Evolutionary conservation across 2,797 vertebrate species (phyloP), one percentile per base, ranked within the genome.

Genomic region (Hybognathus amarus): DNA sequence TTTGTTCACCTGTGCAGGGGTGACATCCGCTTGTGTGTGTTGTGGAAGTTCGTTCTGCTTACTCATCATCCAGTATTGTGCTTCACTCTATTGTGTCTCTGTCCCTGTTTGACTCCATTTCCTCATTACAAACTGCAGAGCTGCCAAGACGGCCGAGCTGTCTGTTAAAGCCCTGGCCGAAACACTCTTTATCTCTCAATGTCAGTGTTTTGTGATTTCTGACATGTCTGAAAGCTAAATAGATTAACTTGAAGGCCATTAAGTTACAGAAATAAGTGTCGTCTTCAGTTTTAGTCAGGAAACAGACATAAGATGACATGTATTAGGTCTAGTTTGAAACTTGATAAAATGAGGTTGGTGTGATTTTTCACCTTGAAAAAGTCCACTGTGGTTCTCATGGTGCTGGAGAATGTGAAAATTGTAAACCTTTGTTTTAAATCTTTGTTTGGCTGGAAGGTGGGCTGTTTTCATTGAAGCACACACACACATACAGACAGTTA

Each of bases 11-110:
- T 70, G 24, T 9, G 3, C 15, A 30, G 3, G 54, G 40, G 61
- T 76, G 64, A 77, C 38, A 69, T 83, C 82, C 64, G 64, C 18
- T 50, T 4, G 18, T 47, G 45, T 64, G 56, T 20, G 71, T 67
- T 83, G 63, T 83, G 20, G 70, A 79, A 30, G 33, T 79, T 69
- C 79, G 78, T n/a, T 70, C 52, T 59, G 42, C 77, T 88, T 85
- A 85, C 80, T 91, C 88, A 82, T 89, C 86, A 59, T 80, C 76
- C 78, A 85, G 79, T 81, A 86, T 90, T 91, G 86, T 90, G 64
- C 20, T 59, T 77, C 24, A 68, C 36, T 89, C 82, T 80, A 54
- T 90, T 83, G 68, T 82, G 50, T 85, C 76, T 79, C 45, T 38
- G 74, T 52, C 86, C 79, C 56, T 83, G 66, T 66, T 74, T 82